Base-by-base conservation (phyloP, 64 coral and sea anemone species). In the Porites australiensis region DNA sequence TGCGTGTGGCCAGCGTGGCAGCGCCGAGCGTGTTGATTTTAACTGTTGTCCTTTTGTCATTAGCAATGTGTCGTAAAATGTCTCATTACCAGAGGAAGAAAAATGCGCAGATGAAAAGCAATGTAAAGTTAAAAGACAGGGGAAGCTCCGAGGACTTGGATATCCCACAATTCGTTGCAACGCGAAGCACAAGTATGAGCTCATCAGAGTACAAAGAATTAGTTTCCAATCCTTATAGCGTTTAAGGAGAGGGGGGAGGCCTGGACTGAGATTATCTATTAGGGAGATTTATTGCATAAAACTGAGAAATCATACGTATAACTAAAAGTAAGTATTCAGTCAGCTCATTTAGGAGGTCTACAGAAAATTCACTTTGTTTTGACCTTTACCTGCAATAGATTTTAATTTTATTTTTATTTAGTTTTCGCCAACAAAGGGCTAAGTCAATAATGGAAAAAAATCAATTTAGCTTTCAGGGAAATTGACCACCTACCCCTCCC, bases 1-100 rank as follows among this genome's bases (percentile, higher is more conserved):
- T 84, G 81, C 81, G 63, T 23, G 63, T 84, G 44, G 81, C 81
- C 81, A 84, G 81, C 45, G 81, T 84, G 22, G 81, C 20, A 3
- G 81, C 81, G 4, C 81, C 81, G 21, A 67, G 44, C 18, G 81
- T 50, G 58, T 68, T 84, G 13, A 84, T 84, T 52, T 60, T 84
- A 14, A 84, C 63, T 0, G 81, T 84, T 4, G 20, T 84, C 46
- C 19, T 68, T 7, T 64, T 68, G 22, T 84, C 81, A 22, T 52
- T 84, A 3, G 81, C 61, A 51, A 84, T 84, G 44, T 84, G 61
- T 47, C 64, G 46, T 3, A 84, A 84, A 65, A 84, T 84, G 44
- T 49, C 81, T n/a, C 62, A 60, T 48, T 84, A 84, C 47, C 13
- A 84, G 61, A 83, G 66, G 58, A 50, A 47, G 15, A 66, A 48